phyloP scores from a whole-genome alignment of 2,113 vertebrate genomes.

The Empidonax traillii region DNA sequence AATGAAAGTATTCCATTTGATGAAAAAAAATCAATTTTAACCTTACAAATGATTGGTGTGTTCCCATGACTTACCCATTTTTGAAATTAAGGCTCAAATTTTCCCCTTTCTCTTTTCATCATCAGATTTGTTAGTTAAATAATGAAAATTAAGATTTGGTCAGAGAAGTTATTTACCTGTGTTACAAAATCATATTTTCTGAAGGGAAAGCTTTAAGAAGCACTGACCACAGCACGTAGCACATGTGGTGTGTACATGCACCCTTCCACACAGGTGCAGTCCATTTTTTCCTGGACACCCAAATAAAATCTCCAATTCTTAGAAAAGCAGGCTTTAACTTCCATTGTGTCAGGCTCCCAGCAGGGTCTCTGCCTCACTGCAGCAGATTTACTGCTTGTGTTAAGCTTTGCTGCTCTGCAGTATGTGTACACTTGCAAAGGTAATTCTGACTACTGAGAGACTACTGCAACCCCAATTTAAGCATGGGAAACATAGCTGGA shows the following conservation, averaged over 20 bases:
- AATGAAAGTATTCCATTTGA: background rate
- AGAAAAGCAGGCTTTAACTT: background rate
- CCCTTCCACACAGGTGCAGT: background rate
- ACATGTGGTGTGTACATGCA: fast-evolving
- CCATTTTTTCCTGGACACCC: background rate
- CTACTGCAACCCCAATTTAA: background rate
- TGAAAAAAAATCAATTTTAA: slow-evolving; percentile 4
- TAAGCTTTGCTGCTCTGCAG: slow-evolving; percentile 8
- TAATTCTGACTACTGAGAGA: slow-evolving; percentile 2
- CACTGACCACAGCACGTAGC: background rate
- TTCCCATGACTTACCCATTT: background rate
- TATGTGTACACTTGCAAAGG: background rate
- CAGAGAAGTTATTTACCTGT: background rate
- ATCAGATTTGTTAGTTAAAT: background rate
- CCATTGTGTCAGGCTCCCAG: background rate
- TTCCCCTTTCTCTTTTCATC: background rate
- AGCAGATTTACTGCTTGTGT: slow-evolving; percentile 3
- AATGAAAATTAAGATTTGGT: background rate
- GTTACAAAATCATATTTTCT: background rate
- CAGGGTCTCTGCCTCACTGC: background rate
- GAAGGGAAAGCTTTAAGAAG: background rate
- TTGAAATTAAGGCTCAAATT: background rate
- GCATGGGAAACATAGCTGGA: background rate
- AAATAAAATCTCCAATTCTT: background rate
- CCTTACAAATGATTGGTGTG: background rate